A percentile compares a stretch with the other conserved stretches of the same genome.
These are phyloP conservation scores for Halictus rubicundus DNA, from an alignment of 1,140 invertebrate species.

Conservation along the genomic window DNA sequence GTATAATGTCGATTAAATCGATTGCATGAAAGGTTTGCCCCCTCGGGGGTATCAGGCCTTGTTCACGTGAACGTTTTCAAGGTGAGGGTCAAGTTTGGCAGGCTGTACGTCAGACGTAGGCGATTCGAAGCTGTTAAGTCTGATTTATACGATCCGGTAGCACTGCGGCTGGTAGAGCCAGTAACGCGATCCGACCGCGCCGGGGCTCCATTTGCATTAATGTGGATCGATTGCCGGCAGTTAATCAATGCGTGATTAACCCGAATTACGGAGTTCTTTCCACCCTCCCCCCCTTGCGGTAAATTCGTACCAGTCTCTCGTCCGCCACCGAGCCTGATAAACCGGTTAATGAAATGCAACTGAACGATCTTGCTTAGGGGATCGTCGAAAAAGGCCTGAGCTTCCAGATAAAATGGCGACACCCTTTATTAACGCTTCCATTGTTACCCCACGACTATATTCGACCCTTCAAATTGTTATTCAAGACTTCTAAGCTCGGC, in stretches of 20 bases:
- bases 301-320: background rate
- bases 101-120: background rate
- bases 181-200: background rate
- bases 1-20: no score
- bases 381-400: no score
- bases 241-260: slow-evolving; percentile 25
- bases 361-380: background rate
- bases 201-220: slow-evolving; percentile 7
- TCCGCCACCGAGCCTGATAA: background rate
- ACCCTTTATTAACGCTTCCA: background rate
- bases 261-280: slow-evolving; percentile 9
- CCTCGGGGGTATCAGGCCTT: background rate
- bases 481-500: no score
- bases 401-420: background rate
- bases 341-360: background rate
- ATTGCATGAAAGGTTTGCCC: background rate
- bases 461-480: no score
- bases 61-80: slow-evolving; percentile 10
- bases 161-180: background rate
- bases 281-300: no score
- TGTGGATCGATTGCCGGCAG: slow-evolving; percentile 12
- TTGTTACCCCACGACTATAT: no score
- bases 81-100: slow-evolving; percentile 14
- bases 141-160: slow-evolving; percentile 3
- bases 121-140: slow-evolving; percentile 16